Conservation (phyloP, 2,797 vertebrate genomes). For the Acanthornis magna region DNA sequence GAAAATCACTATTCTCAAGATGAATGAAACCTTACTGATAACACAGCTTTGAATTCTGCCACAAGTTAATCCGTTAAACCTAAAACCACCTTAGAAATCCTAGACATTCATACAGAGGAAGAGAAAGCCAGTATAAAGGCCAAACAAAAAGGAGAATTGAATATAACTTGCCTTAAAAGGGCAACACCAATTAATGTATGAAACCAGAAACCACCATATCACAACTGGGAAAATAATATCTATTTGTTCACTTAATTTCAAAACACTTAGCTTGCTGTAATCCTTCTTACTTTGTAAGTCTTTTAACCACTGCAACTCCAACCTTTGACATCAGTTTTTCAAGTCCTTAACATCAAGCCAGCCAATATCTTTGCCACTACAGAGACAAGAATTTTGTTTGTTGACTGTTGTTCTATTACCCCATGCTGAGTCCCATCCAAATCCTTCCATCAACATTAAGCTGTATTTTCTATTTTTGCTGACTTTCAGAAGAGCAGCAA, state of each 20-base stretch:
- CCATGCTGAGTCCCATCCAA: background rate
- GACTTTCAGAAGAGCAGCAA: background rate
- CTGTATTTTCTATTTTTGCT: background rate
- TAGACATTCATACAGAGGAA: background rate
- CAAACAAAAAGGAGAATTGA: background rate
- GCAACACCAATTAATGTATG: background rate
- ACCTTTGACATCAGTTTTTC: background rate
- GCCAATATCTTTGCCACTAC: background rate
- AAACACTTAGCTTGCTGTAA: background rate
- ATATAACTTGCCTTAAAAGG: background rate
- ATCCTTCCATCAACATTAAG: background rate
- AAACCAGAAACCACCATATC: background rate
- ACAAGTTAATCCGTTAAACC: background rate
- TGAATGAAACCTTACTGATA: background rate
- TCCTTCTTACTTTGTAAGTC: background rate
- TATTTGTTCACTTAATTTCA: background rate
- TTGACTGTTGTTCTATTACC: background rate
- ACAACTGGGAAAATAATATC: background rate
- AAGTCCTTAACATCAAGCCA: background rate
- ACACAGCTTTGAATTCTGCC: background rate
- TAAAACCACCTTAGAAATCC: background rate
- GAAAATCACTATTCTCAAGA: background rate
- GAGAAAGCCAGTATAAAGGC: background rate
- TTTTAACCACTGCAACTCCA: background rate
- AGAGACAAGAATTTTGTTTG: background rate